Conservation (phyloP, 2,888 invertebrate species). For the Lasioglossum figueresi region DNA sequence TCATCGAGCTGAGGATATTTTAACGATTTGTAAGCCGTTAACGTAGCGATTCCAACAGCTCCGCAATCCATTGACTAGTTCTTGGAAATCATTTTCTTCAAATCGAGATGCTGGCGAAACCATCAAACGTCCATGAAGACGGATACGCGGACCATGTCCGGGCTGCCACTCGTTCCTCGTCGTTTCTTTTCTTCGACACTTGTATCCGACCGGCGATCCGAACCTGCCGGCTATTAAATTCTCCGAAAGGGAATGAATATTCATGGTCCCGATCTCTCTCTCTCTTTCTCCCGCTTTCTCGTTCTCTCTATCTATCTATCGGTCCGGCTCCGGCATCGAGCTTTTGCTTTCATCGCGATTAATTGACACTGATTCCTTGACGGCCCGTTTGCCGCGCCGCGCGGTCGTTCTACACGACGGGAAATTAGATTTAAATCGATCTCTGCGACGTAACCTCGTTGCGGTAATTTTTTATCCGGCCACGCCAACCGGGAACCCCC, state of each 20-base stretch:
- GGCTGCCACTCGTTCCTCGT: constrained; percentile 32
- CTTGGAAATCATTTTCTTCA: not conserved
- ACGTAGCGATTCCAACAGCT: no score
- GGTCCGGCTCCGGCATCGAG: constrained; percentile 53
- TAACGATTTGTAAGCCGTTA: not conserved
- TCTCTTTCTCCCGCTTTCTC: not conserved
- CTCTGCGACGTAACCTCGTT: constrained; percentile 67
- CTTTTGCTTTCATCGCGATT: constrained; percentile 72
- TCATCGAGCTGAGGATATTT: not conserved
- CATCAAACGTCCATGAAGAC: constrained; percentile 34
- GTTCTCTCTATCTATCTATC: not conserved
- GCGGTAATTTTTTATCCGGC: constrained; percentile 65
- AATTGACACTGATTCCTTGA: constrained; percentile 75
- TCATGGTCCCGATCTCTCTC: constrained; percentile 51
- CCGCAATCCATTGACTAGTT: not conserved
- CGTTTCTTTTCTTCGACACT: constrained; percentile 58
- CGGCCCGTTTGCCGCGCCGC: constrained; percentile 60
- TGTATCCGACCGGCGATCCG: constrained; percentile 36
- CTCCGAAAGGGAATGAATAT: constrained; percentile 67
- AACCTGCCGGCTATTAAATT: constrained; percentile 68
- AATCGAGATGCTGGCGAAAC: not conserved
- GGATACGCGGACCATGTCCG: not conserved
- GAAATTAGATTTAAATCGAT: constrained; percentile 70
- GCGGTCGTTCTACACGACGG: constrained; percentile 48
- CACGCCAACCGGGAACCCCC: constrained; percentile 10